Evolutionary conservation across 2,797 vertebrate species (phyloP).

Genomic region (Alosa sapidissima): DNA sequence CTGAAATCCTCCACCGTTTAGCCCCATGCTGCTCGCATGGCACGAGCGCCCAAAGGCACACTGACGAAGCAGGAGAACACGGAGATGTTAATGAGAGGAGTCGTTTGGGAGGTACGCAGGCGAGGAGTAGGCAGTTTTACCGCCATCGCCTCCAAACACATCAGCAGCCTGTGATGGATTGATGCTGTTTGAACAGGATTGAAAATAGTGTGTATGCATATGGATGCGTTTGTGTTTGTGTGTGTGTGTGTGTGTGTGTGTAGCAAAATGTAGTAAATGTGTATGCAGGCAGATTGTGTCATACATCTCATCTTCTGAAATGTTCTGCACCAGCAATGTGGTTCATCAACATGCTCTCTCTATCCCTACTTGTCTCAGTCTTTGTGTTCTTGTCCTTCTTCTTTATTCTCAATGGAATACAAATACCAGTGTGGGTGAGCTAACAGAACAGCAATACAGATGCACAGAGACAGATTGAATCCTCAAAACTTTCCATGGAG

Average conservation of each 20-base stretch:
- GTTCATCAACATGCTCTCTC: neutral
- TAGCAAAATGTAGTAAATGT: neutral
- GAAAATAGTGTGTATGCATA: neutral
- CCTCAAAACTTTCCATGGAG: neutral
- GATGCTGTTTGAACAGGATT: neutral
- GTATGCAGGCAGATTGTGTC: neutral
- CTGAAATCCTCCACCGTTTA: conserved; percentile 7
- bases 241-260: neutral
- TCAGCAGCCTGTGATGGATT: neutral
- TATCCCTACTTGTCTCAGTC: neutral
- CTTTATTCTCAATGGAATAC: neutral
- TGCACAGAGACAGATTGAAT: conserved; percentile 5
- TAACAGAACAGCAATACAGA: neutral
- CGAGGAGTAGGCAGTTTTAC: neutral
- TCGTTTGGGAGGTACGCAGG: conserved; percentile 9
- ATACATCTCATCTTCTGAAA: neutral
- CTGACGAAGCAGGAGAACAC: neutral
- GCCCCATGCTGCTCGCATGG: neutral
- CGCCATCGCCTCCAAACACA: neutral
- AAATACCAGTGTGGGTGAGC: neutral
- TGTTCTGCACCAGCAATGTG: conserved; percentile 10
- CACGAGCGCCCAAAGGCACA: neutral
- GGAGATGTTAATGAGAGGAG: neutral
- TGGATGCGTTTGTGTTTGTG: neutral
- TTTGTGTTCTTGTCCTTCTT: neutral